Evolutionary conservation across 2,888 invertebrate species (phyloP).

Genomic region (Siphlonurus alternatus): DNA sequence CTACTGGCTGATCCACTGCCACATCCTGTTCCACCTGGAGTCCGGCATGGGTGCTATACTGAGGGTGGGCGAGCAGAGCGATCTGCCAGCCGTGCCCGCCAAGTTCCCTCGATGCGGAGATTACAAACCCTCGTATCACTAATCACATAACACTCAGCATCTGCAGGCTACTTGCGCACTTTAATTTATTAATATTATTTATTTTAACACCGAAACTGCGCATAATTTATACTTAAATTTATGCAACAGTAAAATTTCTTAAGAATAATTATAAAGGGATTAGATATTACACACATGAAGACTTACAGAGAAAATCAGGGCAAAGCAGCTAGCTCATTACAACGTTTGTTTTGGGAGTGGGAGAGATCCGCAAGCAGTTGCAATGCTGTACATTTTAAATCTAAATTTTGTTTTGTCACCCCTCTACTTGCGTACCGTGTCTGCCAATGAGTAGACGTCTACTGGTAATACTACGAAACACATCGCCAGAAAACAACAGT

Average conservation of each 20-base stretch:
- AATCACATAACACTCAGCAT: background rate
- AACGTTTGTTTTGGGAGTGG: too few species aligned
- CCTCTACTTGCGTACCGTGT: background rate
- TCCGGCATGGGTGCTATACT: background rate
- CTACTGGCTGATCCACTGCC: constrained; percentile 1
- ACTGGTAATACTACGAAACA: too few species aligned
- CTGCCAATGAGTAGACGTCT: too few species aligned
- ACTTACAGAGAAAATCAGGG: too few species aligned
- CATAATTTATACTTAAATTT: too few species aligned
- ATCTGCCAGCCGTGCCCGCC: background rate
- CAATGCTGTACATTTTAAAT: background rate
- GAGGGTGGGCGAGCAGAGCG: background rate
- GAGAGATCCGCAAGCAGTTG: background rate
- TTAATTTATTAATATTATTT: too few species aligned
- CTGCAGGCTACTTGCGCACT: background rate
- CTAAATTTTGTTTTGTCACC: background rate
- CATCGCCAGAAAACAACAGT: background rate
- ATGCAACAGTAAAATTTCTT: too few species aligned
- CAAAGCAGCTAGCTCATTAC: too few species aligned
- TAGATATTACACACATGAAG: too few species aligned
- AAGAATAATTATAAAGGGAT: too few species aligned
- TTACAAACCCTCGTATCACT: background rate
- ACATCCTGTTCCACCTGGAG: background rate
- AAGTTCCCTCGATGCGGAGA: background rate
- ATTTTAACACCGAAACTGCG: too few species aligned